Base-by-base conservation (phyloP, 2,797 vertebrate genomes). In the Odontamblyopus lacepedii region DNA sequence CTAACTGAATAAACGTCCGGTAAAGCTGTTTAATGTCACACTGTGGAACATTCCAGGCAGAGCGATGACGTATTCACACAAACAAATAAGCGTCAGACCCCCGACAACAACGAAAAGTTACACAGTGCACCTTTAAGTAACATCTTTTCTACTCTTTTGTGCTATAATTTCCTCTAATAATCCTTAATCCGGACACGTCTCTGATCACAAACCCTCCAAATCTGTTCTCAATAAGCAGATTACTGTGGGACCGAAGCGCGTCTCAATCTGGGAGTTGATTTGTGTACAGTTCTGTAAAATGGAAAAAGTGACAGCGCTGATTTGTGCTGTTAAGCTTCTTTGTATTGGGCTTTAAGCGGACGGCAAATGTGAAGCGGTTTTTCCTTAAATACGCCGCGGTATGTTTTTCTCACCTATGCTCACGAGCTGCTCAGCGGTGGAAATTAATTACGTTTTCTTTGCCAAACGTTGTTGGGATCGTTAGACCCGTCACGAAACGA, bases 291-390 rank as follows among this genome's bases (percentile, higher is more conserved):
- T 60, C 63, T 57, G 6, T 27, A 67, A 69, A 62, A 65, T n/a
- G 78, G 82, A 88, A 90, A 88, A 79, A 80, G 80, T 87, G 85
- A 87, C 81, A 67, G 73, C 75, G 74, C 78, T 71, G 78, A 81
- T 83, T 83, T 79, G 76, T 78, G 76, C 78, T 67, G n/a, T 66
- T 72, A 53, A 73, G 75, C 73, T 26, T 76, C 75, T 81, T 85
- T 85, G 70, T 78, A 75, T 78, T 15, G 65, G 78, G 9, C 78
- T 77, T 79, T 76, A 70, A 23, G 76, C 62, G 41, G 60, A 71
- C 63, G 57, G n/a, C 76, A 85, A 82, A 85, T 73, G 75, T 75
- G 60, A 72, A 74, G 67, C 38, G 53, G 15, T 77, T 85, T 78
- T 72, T 71, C 75, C 16, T 84, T 77, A 70, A 82, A 41, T 55